Conservation (phyloP, 2,888 invertebrate species). For the Scrobipalpa atriplicella region DNA sequence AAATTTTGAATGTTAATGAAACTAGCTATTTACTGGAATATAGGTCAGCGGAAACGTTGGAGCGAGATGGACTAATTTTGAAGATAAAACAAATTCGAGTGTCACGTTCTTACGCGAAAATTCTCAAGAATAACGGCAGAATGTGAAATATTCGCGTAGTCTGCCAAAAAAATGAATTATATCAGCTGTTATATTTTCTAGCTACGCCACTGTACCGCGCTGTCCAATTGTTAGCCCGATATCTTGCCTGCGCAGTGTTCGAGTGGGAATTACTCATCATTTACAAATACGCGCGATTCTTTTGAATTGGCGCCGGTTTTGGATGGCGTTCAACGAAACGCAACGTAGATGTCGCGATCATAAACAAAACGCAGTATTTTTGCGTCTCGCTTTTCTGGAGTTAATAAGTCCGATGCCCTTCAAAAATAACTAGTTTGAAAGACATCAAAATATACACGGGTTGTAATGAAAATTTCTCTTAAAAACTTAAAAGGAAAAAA, state of each 20-base stretch:
- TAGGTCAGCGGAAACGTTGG: constrained; percentile 5
- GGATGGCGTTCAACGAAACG: constrained; percentile 55
- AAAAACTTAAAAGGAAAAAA: no score
- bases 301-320: constrained; percentile 49
- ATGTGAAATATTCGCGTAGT: constrained; percentile 1
- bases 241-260: constrained; percentile 55
- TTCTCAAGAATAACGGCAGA: background rate
- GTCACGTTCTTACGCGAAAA: constrained; percentile 14
- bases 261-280: constrained; percentile 50
- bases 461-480: no score
- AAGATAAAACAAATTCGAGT: constrained; percentile 14
- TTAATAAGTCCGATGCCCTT: background rate
- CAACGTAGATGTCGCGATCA: constrained; percentile 31
- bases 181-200: constrained; percentile 6
- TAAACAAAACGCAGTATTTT: constrained; percentile 17
- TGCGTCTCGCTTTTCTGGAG: constrained; percentile 4
- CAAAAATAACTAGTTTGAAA: background rate
- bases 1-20: constrained; percentile 28
- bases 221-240: constrained; percentile 54
- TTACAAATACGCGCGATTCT: constrained; percentile 49
- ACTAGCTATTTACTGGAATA: constrained; percentile 39
- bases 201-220: constrained; percentile 13
- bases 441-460: background rate
- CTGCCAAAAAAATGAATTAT: constrained; percentile 23
- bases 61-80: constrained; percentile 8